Evolutionary conservation across 2,888 invertebrate species (phyloP), one percentile per base, ranked within the genome.

Genomic region (Amiota minor): DNA sequence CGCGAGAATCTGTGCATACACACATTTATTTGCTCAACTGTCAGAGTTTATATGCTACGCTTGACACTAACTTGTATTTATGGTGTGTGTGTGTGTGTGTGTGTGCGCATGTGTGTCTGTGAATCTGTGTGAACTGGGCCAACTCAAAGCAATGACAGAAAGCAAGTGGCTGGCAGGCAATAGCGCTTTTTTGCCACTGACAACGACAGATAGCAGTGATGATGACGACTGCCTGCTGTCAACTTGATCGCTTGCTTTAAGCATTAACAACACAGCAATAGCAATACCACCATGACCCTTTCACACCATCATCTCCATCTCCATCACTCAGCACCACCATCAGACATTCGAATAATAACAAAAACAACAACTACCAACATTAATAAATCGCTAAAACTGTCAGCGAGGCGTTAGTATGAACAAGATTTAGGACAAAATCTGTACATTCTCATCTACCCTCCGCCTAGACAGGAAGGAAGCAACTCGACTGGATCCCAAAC

Each of bases 371-470:
- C 62, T 35, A 62, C 35, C 14, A 1, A 50, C 50, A 68, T 53
- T 46, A 68, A 68, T 68, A 68, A 68, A 68, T 68, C 67, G 50
- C 50, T 75, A 75, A 78, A 81, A 81, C 83, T 84, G 84, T 81
- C 84, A 81, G 80, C 81, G 70, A 64, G 75, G 83, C 80, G 82
- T 83, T 83, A 79, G 84, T 82, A 83, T 83, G 81, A 83, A 83
- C 82, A 81, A 81, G 84, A 83, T 81, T 84, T 83, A 81, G 76
- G 79, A 80, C 78, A 81, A 84, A 79, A 84, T 83, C 65, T 56
- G 76, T 67, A 67, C 53, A 64, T 46, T 67, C 47, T 61, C 8
- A 11, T 35, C 35, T 35, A 3, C 6, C 35, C 35, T 35, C 35
- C 0, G 6, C 35, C 2, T 4, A 35, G 2, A 8, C 2, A 35